These are phyloP conservation scores for Sthenelais limicola DNA, from an alignment of 2,888 invertebrate genomes.

Conservation along the genomic window DNA sequence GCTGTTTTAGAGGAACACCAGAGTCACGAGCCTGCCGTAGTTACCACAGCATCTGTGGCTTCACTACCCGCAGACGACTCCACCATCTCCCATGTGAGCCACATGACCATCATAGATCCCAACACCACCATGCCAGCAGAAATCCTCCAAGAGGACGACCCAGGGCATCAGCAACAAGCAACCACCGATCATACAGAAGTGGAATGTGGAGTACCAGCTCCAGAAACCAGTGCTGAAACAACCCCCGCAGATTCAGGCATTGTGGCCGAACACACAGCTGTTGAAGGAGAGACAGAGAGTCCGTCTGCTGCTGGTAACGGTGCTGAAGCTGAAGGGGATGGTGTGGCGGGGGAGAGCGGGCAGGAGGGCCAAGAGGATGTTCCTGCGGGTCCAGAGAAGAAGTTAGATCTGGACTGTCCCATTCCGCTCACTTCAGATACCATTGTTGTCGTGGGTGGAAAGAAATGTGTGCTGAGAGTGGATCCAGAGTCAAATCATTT, in stretches of 20 bases:
- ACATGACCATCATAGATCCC: too few species aligned
- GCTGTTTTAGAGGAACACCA: too few species aligned
- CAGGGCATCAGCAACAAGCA: background rate
- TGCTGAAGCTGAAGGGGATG: background rate
- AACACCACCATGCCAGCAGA: background rate
- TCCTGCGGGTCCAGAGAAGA: conserved; percentile 7
- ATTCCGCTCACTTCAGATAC: conserved; percentile 55
- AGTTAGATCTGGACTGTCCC: conserved; percentile 40
- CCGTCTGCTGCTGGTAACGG: background rate
- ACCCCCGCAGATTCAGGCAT: too few species aligned
- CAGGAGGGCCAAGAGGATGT: too few species aligned
- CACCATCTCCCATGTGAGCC: too few species aligned
- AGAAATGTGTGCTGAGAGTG: conserved; percentile 71
- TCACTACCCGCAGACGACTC: too few species aligned
- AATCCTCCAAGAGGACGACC: background rate
- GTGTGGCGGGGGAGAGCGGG: background rate
- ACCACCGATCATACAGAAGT: background rate
- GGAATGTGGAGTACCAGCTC: background rate
- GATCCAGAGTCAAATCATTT: conserved; percentile 69
- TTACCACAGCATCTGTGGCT: too few species aligned
- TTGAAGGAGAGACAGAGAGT: background rate
- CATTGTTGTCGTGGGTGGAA: conserved; percentile 69
- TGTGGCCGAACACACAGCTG: background rate
- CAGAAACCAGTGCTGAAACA: background rate
- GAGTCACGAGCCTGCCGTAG: too few species aligned